Percentiles rank a stretch among this genome's conserved stretches.
These are phyloP conservation scores for Tanytarsus gracilentus DNA, from an alignment of 2,888 invertebrate species.

Conservation along the genomic window DNA sequence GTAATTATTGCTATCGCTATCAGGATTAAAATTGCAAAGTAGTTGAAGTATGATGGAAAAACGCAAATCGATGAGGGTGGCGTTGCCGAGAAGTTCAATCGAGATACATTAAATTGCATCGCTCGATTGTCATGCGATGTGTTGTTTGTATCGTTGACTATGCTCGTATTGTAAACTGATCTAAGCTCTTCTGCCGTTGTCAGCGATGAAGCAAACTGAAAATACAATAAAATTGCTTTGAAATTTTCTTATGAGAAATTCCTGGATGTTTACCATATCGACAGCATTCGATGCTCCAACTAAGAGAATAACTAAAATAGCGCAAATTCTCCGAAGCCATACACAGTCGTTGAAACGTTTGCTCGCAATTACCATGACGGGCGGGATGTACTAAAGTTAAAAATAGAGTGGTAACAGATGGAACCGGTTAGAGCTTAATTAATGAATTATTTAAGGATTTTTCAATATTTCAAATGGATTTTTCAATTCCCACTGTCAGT, in stretches of 20 bases:
- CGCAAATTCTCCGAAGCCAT: constrained; percentile 48
- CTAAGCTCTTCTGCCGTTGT: background rate
- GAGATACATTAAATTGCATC: background rate
- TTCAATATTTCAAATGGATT: background rate
- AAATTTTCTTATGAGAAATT: background rate
- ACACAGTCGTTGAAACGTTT: constrained; percentile 50
- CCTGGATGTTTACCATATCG: constrained; percentile 47
- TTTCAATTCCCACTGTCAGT: too few species aligned
- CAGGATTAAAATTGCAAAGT: constrained; percentile 59
- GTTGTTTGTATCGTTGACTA: background rate
- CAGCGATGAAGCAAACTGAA: constrained; percentile 19
- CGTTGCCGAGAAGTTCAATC: background rate
- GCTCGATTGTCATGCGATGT: constrained; percentile 30
- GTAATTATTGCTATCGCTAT: constrained; percentile 62
- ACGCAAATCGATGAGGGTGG: constrained; percentile 42
- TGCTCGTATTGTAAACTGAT: background rate
- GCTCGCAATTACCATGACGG: constrained; percentile 47
- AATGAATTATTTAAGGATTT: background rate
- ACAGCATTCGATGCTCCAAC: constrained; percentile 51
- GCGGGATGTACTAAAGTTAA: constrained; percentile 40
- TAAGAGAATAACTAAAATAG: constrained; percentile 49
- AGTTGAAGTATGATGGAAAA: constrained; percentile 65
- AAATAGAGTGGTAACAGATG: background rate
- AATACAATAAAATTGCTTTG: background rate
- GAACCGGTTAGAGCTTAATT: background rate